Evolutionary conservation across 2,888 invertebrate genomes (phyloP).

Genomic region (Nephrocerus scutellatus): DNA sequence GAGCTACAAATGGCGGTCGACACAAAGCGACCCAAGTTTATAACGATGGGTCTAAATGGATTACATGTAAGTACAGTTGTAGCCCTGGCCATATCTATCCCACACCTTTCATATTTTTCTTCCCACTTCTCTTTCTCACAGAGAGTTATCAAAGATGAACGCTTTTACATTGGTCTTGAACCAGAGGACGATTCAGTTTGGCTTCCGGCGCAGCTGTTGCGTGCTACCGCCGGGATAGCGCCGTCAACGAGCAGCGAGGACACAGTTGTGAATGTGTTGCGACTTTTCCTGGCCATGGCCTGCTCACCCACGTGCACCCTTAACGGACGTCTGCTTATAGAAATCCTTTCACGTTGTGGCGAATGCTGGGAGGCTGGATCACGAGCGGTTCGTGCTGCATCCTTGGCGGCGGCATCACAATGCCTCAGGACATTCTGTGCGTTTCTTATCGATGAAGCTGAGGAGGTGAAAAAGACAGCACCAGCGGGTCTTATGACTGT

Average conservation of each 20-base stretch:
- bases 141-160: slow-evolving; percentile 85
- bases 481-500: slow-evolving; percentile 51
- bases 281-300: slow-evolving; percentile 78
- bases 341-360: slow-evolving; percentile 75
- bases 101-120: neutral
- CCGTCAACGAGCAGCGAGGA: slow-evolving; percentile 67
- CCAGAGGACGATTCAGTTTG: slow-evolving; percentile 88
- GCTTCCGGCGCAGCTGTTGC: slow-evolving; percentile 85
- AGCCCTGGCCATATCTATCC: slow-evolving; percentile 7
- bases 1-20: slow-evolving; percentile 83
- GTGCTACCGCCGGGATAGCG: slow-evolving; percentile 61
- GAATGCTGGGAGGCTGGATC: slow-evolving; percentile 75
- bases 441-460: slow-evolving; percentile 58
- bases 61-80: slow-evolving; percentile 66
- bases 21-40: slow-evolving; percentile 76
- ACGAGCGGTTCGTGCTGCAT: slow-evolving; percentile 76
- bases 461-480: slow-evolving; percentile 51
- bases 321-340: slow-evolving; percentile 81
- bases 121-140: slow-evolving; percentile 47
- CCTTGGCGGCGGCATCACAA: slow-evolving; percentile 84
- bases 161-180: slow-evolving; percentile 84
- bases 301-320: slow-evolving; percentile 82
- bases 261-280: slow-evolving; percentile 65
- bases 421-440: slow-evolving; percentile 78
- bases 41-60: slow-evolving; percentile 75